These are phyloP conservation scores for Bubo blakistoni DNA, from an alignment of 2,113 vertebrate genomes.

Conservation along the genomic window DNA sequence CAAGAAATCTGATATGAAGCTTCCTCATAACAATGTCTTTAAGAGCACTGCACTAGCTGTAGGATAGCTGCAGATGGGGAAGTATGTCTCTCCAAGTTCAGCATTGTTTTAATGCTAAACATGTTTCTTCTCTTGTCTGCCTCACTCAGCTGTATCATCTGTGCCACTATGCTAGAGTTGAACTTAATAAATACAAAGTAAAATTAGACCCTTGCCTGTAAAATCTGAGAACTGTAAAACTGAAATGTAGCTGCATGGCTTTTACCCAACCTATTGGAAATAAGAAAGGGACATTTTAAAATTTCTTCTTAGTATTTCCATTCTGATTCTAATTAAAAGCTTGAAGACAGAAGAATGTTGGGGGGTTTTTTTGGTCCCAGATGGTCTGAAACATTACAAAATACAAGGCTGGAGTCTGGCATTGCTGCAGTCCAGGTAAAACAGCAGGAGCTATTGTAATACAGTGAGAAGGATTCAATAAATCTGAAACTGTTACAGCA, in stretches of 20 bases:
- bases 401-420: neutral
- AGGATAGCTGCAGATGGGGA: neutral
- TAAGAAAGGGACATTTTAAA: neutral
- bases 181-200: neutral
- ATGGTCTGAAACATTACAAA: constrained; percentile 37
- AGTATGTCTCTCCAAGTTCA: neutral
- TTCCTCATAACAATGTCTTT: neutral
- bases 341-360: neutral
- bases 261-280: neutral
- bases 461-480: constrained; percentile 42
- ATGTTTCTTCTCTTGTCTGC: neutral
- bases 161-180: neutral
- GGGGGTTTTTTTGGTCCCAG: neutral
- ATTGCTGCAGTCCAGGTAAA: constrained; percentile 58
- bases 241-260: neutral
- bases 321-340: neutral
- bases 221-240: neutral
- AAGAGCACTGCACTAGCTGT: neutral
- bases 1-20: neutral
- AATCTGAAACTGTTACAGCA: constrained; percentile 45
- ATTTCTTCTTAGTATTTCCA: neutral
- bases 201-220: neutral
- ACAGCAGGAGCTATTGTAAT: constrained; percentile 57
- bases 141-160: neutral
- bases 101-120: neutral